These are phyloP conservation scores for Squalus acanthias DNA, from an alignment of 2,797 vertebrate species.

Conservation along the genomic window DNA sequence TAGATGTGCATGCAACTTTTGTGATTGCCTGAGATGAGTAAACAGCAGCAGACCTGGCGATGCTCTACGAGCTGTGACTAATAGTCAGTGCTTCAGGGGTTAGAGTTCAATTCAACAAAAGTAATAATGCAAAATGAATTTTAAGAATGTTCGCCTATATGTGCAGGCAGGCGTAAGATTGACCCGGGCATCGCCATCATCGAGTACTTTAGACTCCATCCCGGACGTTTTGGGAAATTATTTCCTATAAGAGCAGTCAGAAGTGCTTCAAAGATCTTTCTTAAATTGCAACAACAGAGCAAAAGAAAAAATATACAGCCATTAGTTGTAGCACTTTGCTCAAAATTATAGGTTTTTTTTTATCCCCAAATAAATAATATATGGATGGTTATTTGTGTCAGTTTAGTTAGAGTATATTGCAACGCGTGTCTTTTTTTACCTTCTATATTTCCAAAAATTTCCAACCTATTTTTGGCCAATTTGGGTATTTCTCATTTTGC, in stretches of 20 bases:
- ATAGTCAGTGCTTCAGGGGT: constrained; percentile 28
- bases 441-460: neutral
- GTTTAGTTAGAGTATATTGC: neutral
- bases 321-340: neutral
- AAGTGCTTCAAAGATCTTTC: neutral
- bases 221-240: neutral
- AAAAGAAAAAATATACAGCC: neutral
- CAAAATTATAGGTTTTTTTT: neutral
- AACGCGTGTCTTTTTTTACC: neutral
- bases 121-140: constrained; percentile 20
- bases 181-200: neutral
- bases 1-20: neutral
- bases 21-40: neutral
- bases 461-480: neutral
- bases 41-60: neutral
- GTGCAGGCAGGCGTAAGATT: neutral
- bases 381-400: constrained; percentile 7
- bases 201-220: neutral
- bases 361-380: neutral
- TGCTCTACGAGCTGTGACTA: neutral
- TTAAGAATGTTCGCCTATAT: constrained; percentile 11
- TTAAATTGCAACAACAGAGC: neutral
- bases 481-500: neutral
- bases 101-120: constrained; percentile 29
- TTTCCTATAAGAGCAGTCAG: neutral